Evolutionary conservation across 1,140 invertebrate genomes (phyloP), one percentile per base, ranked within the genome.

Genomic region (Drosophila busckii): DNA sequence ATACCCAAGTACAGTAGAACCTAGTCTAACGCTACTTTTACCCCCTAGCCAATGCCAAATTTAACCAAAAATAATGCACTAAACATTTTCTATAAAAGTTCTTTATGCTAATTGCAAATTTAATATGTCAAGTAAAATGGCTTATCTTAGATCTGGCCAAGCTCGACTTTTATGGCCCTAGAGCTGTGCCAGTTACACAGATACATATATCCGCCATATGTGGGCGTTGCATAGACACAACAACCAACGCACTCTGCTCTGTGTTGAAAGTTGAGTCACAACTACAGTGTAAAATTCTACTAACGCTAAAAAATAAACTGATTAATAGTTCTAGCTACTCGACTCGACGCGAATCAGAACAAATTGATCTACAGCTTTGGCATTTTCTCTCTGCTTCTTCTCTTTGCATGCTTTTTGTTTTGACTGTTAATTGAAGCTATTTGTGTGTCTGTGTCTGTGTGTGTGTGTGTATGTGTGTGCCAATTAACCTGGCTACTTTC

Each of bases 121-220:
- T 4, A 22, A 20, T 46, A 44, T 34, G 13, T 35, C 26, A 29
- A 5, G 22, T 13, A 26, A 34, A 71, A 62, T 49, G n/a, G n/a
- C 58, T 46, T 19, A 54, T 54, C 28, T 41, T 23, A 42, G 54
- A 73, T 73, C 70, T 73, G 45, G 54, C 13, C 34, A 26, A 52
- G 35, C 26, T n/a, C 42, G 10, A 42, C 41, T 65, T 73, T 75
- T 75, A 69, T 73, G 70, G 52, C 53, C 48, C 70, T 49, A 68
- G 46, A 37, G 35, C 48, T 67, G 73, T 67, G 64, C 71, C 71
- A 78, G 53, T 80, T 80, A 68, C 58, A 80, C 67, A 80, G 35
- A 65, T 61, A 53, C 49, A 13, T 10, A 17, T 19, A 8, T 23
- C 17, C 13, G 8, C 22, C 16, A 61, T 53, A 38, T 54, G 52